A percentile compares a stretch with the other conserved stretches of the same genome.
phyloP scores from a whole-genome alignment of 2,797 vertebrate genomes.

The Gobio occitaniae region DNA sequence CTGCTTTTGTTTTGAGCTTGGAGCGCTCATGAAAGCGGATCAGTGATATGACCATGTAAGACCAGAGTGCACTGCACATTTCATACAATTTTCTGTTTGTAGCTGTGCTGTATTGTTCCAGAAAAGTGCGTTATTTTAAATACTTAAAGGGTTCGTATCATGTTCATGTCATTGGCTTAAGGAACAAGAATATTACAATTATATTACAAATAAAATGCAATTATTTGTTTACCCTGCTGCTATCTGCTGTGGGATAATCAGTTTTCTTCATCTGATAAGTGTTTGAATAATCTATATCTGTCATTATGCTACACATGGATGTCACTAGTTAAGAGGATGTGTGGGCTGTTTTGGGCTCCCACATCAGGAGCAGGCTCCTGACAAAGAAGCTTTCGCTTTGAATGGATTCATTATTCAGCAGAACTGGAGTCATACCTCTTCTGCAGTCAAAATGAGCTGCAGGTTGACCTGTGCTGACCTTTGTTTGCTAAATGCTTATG shows the following conservation, averaged over 20 bases:
- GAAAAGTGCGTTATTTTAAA: neutral
- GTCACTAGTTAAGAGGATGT: neutral
- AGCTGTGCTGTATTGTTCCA: neutral
- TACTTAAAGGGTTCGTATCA: neutral
- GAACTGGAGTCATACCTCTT: neutral
- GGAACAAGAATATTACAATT: neutral
- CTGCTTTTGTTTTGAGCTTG: constrained; percentile 66
- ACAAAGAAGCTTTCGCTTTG: constrained; percentile 14
- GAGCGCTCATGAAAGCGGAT: constrained; percentile 52
- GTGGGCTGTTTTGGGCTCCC: neutral
- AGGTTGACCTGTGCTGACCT: constrained; percentile 2
- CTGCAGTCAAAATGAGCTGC: neutral
- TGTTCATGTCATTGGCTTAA: neutral
- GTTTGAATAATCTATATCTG: neutral
- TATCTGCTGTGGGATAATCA: neutral
- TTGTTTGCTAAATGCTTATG: neutral
- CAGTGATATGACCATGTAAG: constrained; percentile 78
- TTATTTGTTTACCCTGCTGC: constrained; percentile 1
- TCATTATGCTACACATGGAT: neutral
- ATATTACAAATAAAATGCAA: neutral
- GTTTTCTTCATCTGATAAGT: neutral
- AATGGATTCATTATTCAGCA: constrained; percentile 13
- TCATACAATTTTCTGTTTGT: neutral
- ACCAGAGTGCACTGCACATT: constrained; percentile 60
- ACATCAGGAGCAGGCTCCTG: neutral